Percentiles rank a stretch among this genome's conserved stretches.
Evolutionary conservation across 2,888 invertebrate genomes (phyloP).

Genomic region (Spodoptera exigua): DNA sequence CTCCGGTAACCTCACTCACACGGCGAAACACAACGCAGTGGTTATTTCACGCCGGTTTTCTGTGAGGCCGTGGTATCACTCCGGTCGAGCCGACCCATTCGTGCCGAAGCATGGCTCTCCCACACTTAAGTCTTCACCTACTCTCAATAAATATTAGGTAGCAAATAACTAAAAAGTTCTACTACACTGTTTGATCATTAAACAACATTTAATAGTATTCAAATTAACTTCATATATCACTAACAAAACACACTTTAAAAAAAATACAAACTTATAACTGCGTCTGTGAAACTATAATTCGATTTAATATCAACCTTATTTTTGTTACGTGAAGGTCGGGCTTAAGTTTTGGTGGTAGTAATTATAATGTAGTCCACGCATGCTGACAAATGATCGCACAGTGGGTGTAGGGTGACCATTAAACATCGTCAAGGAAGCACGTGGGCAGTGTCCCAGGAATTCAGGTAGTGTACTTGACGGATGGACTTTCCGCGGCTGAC

Average conservation of each 20-base stretch:
- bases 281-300: not conserved
- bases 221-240: conserved; percentile 38
- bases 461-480: conserved; percentile 77
- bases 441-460: conserved; percentile 73
- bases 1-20: no score
- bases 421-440: conserved; percentile 72
- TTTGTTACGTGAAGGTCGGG: not conserved
- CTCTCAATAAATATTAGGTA: conserved; percentile 10
- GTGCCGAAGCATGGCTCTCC: no score
- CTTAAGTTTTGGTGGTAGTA: not conserved
- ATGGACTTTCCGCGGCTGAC: conserved; percentile 72
- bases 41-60: no score
- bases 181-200: not conserved
- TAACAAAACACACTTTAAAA: conserved; percentile 29
- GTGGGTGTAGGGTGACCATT: conserved; percentile 78
- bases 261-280: conserved; percentile 7
- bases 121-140: no score
- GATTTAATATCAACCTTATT: conserved; percentile 12
- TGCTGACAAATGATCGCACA: conserved; percentile 81
- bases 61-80: no score
- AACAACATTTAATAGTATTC: conserved; percentile 27
- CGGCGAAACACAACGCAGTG: no score
- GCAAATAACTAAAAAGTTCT: not conserved
- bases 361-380: conserved; percentile 55
- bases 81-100: no score